These are phyloP conservation scores for Slavum lentiscoides DNA, from an alignment of 2,888 invertebrate species.

Conservation along the genomic window DNA sequence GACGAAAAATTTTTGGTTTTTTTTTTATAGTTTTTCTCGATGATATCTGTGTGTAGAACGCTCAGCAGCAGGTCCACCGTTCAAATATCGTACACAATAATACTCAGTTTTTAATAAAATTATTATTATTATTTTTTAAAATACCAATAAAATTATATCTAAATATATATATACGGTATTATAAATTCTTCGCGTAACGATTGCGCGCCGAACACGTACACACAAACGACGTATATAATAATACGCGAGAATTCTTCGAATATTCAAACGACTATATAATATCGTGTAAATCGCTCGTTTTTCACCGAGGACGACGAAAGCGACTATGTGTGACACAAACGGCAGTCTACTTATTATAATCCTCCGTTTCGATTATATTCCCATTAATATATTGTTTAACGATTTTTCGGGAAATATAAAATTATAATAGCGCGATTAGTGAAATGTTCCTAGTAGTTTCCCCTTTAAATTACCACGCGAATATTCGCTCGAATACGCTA, in stretches of 20 bases:
- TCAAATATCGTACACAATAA: too few relatives aligned
- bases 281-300: neutral
- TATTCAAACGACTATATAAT: too few relatives aligned
- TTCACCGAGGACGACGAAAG: conserved; percentile 13
- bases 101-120: too few relatives aligned
- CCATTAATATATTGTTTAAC: neutral
- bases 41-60: neutral
- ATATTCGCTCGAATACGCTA: neutral
- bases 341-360: neutral
- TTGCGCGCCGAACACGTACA: neutral
- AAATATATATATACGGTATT: too few relatives aligned
- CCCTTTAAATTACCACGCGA: neutral
- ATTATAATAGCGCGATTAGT: too few relatives aligned
- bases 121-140: too few relatives aligned
- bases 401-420: neutral
- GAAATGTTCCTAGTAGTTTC: too few relatives aligned
- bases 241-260: neutral
- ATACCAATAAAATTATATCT: too few relatives aligned
- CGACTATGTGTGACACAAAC: neutral
- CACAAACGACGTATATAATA: too few relatives aligned
- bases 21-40: conserved; percentile 29
- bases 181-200: too few relatives aligned
- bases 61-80: too few relatives aligned
- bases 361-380: neutral
- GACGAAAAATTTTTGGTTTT: neutral